Evolutionary conservation across 2,888 invertebrate genomes (phyloP), one percentile per base, ranked within the genome.

Genomic region (Tanytarsus gracilentus): DNA sequence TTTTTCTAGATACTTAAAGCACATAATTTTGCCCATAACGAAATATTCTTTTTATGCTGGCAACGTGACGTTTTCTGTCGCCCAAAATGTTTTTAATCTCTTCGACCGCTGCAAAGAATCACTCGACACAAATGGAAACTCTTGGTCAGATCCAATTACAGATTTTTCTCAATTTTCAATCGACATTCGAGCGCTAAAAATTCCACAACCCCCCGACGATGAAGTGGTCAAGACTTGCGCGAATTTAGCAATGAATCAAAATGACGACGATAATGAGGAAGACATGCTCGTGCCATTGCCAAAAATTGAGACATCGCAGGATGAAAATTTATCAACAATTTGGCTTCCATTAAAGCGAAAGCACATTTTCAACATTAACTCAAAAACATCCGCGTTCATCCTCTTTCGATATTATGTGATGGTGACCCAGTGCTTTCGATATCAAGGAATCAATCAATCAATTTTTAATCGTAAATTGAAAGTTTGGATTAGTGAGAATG

Each of bases 71-170:
- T 62, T 70, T 1, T 65, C 63, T 60, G 68, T 68, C 0, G 66
- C 68, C 14, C 61, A 69, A 61, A 68, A 68, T 33, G 61, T 74
- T 33, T 61, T 65, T 14, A 63, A 64, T 2, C 62, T 73, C 1
- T 69, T 68, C 61, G 64, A 66, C 2, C 67, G 71, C 61, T 70
- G 70, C 30, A 69, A 67, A 62, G 26, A 61, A 1, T 64, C 66
- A 23, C 65, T 73, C 8, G 74, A 74, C 61, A 74, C 74, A 2
- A 70, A 73, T 61, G 74, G 74, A 11, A 72, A 73, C 61, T 71
- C 70, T 8, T 74, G 74, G 74, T 66, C 61, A 26, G 16, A 63
- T 5, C 68, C 72, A 1, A 61, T 65, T 1, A 44, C 29, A 3
- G 66, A 72, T 62, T 66, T 71, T 14, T 64, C 58, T 2, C 64